A percentile compares a stretch with the other conserved stretches of the same genome.
phyloP scores from a whole-genome alignment of 1,140 invertebrate genomes.

The Diabrotica undecimpunctata region DNA sequence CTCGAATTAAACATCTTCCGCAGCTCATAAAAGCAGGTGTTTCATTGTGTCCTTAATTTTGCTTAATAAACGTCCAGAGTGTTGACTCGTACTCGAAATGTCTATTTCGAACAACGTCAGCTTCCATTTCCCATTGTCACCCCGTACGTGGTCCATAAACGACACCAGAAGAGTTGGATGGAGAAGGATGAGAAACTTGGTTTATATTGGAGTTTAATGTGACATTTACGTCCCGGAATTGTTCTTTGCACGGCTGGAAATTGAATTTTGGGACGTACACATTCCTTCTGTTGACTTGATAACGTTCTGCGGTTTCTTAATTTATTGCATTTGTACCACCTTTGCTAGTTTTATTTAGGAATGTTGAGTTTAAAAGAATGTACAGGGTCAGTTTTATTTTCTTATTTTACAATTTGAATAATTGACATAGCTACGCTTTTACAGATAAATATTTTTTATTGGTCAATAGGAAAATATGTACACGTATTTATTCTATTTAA shows the following conservation, averaged over 20 bases:
- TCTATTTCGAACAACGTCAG: not conserved
- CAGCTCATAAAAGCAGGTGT: too few species aligned
- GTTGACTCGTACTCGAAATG: not conserved
- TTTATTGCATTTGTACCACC: not conserved
- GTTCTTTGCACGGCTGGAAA: constrained; percentile 1
- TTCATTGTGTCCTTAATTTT: not conserved
- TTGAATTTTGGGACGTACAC: not conserved
- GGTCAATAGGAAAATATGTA: too few species aligned
- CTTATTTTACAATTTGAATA: too few species aligned
- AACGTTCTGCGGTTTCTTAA: constrained; percentile 2
- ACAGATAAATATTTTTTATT: too few species aligned
- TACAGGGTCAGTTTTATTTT: too few species aligned
- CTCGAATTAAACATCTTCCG: too few species aligned
- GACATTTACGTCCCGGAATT: constrained; percentile 2
- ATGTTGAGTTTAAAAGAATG: too few species aligned
- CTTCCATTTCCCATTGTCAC: not conserved
- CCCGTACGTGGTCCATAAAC: constrained; percentile 1
- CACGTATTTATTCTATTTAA: too few species aligned
- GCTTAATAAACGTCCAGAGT: not conserved
- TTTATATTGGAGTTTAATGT: constrained; percentile 3
- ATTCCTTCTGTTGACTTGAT: not conserved
- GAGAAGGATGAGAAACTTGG: constrained; percentile 1
- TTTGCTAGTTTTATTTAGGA: not conserved
- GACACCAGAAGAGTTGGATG: constrained; percentile 1
- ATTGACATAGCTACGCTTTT: too few species aligned